Evolutionary conservation across 2,113 vertebrate species (phyloP), one percentile per base, ranked within the genome.

Genomic region (Cyprinodon tularosa): DNA sequence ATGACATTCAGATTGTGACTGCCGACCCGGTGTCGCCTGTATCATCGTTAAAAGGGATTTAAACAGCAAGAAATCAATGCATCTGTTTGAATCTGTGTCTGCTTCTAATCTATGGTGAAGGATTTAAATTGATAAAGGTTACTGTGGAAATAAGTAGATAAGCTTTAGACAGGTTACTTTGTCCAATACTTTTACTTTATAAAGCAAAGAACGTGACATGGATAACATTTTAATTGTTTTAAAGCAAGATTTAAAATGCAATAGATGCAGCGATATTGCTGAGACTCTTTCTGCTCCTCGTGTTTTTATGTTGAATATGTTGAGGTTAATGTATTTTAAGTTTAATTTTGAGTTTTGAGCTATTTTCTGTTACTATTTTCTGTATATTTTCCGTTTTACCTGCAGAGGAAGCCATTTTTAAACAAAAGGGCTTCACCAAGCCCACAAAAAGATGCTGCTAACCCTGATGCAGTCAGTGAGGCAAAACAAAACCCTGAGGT

Each of bases 341-440:
- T 57, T 57, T 20, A 20, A 57, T 57, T 29, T 57, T 20, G 17
- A 17, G 14, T 57, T 57, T 62, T 37, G 12, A n/a, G 59, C 53
- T 9, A n/a, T 5, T 57, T 57, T 15, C 50, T 15, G 3, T 14
- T 15, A 5, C 50, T 5, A 2, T 15, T 1, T 5, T 15, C 17
- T 57, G 14, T 12, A 2, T 10, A 10, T 38, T 64, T 39, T 11
- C 9, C 3, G 14, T 13, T 57, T 4, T 29, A 17, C 40, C 37
- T 36, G 66, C 91, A 89, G 45, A 95, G 88, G 37, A 96, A 93
- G 63, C 81, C 74, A 11, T 50, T 84, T 76, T 47, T 67, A 20
- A 90, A 83, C 72, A 96, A 91, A 15, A 94, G 94, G 47, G 95
- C 95, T 12, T 94, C 96, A 8, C 94, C 95, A 1, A 91, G 76